A percentile compares a stretch with the other conserved stretches of the same genome.
These are phyloP conservation scores for Eptatretus atami DNA, from an alignment of 2,797 vertebrate genomes.

Conservation along the genomic window DNA sequence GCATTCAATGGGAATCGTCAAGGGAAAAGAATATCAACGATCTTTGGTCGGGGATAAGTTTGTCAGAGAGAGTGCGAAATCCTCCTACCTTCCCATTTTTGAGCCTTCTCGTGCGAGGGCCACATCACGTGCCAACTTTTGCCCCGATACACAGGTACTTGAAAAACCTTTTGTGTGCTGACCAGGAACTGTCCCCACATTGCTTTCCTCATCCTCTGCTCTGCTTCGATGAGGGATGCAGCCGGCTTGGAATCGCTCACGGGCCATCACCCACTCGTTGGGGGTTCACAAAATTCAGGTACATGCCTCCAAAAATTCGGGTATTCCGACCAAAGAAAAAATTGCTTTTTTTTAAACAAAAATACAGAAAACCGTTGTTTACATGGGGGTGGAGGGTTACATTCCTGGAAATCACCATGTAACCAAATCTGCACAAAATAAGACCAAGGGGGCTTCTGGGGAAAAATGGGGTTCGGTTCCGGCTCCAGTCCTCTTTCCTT, in stretches of 20 bases:
- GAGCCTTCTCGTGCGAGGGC: conserved; percentile 70
- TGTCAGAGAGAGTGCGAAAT: not conserved
- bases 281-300: fast-evolving
- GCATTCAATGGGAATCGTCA: too few relatives aligned
- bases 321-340: not conserved
- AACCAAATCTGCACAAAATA: not conserved
- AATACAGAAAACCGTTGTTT: not conserved
- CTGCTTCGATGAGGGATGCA: conserved; percentile 69
- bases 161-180: conserved; percentile 88
- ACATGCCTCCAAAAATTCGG: conserved; percentile 1
- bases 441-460: too few relatives aligned
- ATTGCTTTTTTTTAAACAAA: not conserved
- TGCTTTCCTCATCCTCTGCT: conserved; percentile 91
- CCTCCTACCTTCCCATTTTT: conserved; percentile 64
- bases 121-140: conserved; percentile 69
- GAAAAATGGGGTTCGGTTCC: too few relatives aligned
- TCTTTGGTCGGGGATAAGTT: too few relatives aligned
- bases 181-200: conserved; percentile 99
- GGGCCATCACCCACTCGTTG: conserved; percentile 57
- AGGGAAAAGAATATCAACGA: too few relatives aligned
- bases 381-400: not conserved
- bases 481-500: too few relatives aligned
- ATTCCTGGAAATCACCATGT: not conserved
- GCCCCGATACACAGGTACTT: conserved; percentile 95
- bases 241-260: conserved; percentile 81